phyloP scores from a whole-genome alignment of 1,140 invertebrate genomes.

The Probaryconus sp. region DNA sequence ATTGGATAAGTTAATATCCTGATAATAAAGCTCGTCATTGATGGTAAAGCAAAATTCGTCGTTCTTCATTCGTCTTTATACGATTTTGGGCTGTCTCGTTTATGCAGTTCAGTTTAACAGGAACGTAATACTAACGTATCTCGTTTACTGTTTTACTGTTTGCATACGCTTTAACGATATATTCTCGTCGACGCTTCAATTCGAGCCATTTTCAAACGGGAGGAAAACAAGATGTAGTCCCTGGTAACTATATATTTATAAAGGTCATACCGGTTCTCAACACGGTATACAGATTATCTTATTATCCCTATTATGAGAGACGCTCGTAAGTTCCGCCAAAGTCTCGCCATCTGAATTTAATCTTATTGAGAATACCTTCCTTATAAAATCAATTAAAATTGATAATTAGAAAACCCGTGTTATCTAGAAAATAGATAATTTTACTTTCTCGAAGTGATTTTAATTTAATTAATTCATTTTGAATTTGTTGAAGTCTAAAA shows the following conservation, averaged over 20 bases:
- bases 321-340: too few species aligned
- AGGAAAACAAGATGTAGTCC: not conserved
- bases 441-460: too few species aligned
- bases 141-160: conserved; percentile 21
- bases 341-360: too few species aligned
- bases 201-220: not conserved
- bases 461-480: too few species aligned
- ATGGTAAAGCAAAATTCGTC: conserved; percentile 18
- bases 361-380: not conserved
- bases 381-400: too few species aligned
- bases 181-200: not conserved
- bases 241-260: conserved; percentile 1
- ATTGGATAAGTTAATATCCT: conserved; percentile 8
- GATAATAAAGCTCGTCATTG: not conserved
- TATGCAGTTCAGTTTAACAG: conserved; percentile 2
- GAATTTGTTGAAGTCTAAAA: too few species aligned
- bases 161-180: conserved; percentile 24
- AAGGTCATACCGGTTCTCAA: conserved; percentile 10
- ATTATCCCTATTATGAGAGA: not conserved
- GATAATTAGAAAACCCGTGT: too few species aligned
- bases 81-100: conserved; percentile 9
- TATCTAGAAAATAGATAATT: too few species aligned
- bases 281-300: conserved; percentile 4
- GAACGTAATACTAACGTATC: conserved; percentile 6
- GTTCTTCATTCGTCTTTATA: conserved; percentile 17